Evolutionary conservation across 1,140 invertebrate species (phyloP).

Genomic region (Tetraneura akinire): DNA sequence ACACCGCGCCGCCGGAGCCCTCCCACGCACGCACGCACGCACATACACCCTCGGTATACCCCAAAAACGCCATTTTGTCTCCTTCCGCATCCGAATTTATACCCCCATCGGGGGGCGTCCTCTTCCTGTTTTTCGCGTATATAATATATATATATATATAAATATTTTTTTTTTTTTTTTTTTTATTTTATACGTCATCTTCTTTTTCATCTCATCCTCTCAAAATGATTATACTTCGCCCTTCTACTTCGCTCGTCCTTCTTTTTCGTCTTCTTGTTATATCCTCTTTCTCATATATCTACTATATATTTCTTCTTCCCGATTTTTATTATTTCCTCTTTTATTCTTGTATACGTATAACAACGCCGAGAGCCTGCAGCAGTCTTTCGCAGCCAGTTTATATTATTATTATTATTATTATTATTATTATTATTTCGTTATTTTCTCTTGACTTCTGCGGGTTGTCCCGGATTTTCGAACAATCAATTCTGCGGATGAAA

Average conservation of each 20-base stretch:
- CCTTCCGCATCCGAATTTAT: background rate
- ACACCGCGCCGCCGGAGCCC: background rate
- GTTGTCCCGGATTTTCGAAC: constrained; percentile 49
- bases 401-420: background rate
- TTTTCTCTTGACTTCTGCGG: constrained; percentile 50
- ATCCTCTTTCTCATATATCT: background rate
- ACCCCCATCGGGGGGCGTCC: background rate
- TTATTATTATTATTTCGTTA: constrained; percentile 13
- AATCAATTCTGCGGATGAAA: constrained; percentile 47
- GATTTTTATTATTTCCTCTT: too few relatives aligned
- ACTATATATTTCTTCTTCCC: background rate
- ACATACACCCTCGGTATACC: background rate
- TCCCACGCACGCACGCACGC: background rate
- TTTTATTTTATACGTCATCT: background rate
- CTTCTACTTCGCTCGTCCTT: constrained; percentile 26
- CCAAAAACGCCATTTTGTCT: constrained; percentile 45
- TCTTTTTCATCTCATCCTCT: background rate
- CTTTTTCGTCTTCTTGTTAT: background rate
- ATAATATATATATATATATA: background rate
- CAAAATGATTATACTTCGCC: constrained; percentile 22
- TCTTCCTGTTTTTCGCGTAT: background rate
- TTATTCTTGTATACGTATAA: too few relatives aligned
- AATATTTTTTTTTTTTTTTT: constrained; percentile 10
- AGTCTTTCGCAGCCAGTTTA: constrained; percentile 43
- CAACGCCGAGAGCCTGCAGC: constrained; percentile 8